Conservation (phyloP, 2,113 vertebrate species). For the Zosterops hypoxanthus region DNA sequence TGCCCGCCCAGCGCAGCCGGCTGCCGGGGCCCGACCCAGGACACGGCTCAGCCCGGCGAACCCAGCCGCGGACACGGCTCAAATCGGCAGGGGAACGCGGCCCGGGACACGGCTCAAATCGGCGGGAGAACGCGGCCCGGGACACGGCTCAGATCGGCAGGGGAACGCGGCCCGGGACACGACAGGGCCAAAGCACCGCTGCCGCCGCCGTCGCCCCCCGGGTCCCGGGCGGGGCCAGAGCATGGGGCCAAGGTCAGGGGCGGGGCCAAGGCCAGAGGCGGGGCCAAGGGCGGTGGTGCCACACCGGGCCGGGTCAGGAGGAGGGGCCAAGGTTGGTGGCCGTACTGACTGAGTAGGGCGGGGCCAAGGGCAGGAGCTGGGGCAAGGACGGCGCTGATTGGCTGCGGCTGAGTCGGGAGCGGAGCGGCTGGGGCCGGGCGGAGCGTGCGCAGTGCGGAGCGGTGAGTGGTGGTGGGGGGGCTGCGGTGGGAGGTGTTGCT, state of each 20-base stretch:
- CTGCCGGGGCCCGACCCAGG: too few species aligned
- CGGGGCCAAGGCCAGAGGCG: too few species aligned
- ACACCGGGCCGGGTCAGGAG: too few species aligned
- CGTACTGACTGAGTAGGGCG: neutral
- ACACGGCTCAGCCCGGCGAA: neutral
- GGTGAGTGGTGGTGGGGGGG: neutral
- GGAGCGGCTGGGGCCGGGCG: too few species aligned
- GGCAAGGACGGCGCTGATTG: neutral
- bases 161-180: too few species aligned
- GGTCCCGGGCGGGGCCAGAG: too few species aligned
- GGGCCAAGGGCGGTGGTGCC: too few species aligned
- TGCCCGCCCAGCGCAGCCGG: too few species aligned
- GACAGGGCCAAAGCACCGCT: too few species aligned
- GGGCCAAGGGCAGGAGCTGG: too few species aligned
- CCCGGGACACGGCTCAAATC: neutral
- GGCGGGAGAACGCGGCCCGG: neutral
- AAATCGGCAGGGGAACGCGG: neutral
- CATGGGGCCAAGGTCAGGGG: too few species aligned
- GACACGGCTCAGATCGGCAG: neutral
- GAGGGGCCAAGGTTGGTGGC: neutral
- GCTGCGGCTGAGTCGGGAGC: neutral
- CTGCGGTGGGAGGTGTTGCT: fast-evolving
- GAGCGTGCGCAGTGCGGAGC: conserved; percentile 1
- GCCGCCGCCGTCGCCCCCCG: neutral
- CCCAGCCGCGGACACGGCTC: neutral